Base-by-base conservation (phyloP, 2,113 vertebrate genomes). In the Procavia capensis region DNA sequence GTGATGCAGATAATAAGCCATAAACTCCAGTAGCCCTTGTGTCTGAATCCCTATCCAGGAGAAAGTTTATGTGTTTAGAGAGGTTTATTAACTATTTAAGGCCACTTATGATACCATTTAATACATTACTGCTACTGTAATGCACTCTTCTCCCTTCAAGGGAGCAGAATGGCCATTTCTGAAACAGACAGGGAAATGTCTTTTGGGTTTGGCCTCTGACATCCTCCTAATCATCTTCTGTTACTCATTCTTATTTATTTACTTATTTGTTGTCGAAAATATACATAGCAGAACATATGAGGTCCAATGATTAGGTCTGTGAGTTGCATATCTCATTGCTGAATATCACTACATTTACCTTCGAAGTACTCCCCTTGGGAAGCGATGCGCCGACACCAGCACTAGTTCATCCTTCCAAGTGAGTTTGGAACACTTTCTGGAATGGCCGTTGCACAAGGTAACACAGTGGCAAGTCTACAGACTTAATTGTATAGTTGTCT, bases 11-110 rank as follows among this genome's bases (percentile, higher is more conserved):
- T 63, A 93, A 81, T 59, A 74, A 89, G 17, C 64, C 57, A n/a
- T 66, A 57, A 54, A 29, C 50, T 3, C 25, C 1, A 3, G 43
- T 74, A 27, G 41, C n/a, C 74, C 41, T 36, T 43, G 43, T 81
- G 34, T 72, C 88, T 95, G 74, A 88, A 92, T 54, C 34, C 10
- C 24, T 95, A 43, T 27, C 29, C 50, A 43, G 47, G 59, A 91
- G 61, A n/a, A 95, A 85, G 39, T 24, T 24, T 36, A 80, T 88
- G 47, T 84, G 43, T 43, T 93, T 81, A 50, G 34, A 85, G 64
- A 88, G 31, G 16, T 39, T 74, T 92, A 85, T 93, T 90, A 96
- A 94, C 85, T 85, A 91, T 80, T 79, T 61, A 93, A 86, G 80
- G 57, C 79, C 43, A 81, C 68, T 94, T 82, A 92, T 43, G 87